Evolutionary conservation across 2,888 invertebrate genomes (phyloP).

Genomic region (Mimachlamys varia): DNA sequence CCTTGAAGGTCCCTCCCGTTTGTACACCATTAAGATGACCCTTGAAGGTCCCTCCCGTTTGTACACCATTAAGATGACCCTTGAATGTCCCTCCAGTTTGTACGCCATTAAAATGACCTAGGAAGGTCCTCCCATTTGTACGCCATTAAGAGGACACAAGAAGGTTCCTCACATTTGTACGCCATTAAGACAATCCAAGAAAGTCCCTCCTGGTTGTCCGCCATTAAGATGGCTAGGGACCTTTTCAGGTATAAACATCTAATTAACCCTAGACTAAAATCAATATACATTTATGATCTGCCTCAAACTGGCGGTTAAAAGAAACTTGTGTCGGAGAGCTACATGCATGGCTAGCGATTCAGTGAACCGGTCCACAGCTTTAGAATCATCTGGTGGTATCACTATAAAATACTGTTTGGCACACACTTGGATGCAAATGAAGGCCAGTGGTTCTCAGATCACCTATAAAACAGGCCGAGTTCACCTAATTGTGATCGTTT

Average conservation of each 20-base stretch:
- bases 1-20: neutral
- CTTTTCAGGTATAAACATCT: neutral
- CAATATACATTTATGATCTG: slow-evolving; percentile 22
- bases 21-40: slow-evolving; percentile 24
- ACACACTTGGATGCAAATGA: slow-evolving; percentile 14
- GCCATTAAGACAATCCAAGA: too few relatives aligned
- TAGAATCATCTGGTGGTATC: neutral
- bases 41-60: neutral
- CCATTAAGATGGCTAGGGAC: slow-evolving; percentile 16
- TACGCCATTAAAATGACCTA: slow-evolving; percentile 1
- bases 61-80: slow-evolving; percentile 24
- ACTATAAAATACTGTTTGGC: neutral
- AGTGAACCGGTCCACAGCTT: neutral
- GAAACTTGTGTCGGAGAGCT: neutral
- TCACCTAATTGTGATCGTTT: neutral
- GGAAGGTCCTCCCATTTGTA: slow-evolving; percentile 12
- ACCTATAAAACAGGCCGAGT: neutral
- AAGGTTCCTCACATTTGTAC: slow-evolving; percentile 11
- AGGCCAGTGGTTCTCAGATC: neutral
- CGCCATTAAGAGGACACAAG: too few relatives aligned
- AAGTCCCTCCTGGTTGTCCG: too few relatives aligned
- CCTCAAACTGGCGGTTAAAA: slow-evolving; percentile 17
- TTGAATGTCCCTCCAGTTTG: neutral
- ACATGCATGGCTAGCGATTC: neutral
- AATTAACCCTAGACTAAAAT: slow-evolving; percentile 24